Evolutionary conservation across 2,888 invertebrate genomes (phyloP), one percentile per base, ranked within the genome.

Genomic region (Agriopis marginaria): DNA sequence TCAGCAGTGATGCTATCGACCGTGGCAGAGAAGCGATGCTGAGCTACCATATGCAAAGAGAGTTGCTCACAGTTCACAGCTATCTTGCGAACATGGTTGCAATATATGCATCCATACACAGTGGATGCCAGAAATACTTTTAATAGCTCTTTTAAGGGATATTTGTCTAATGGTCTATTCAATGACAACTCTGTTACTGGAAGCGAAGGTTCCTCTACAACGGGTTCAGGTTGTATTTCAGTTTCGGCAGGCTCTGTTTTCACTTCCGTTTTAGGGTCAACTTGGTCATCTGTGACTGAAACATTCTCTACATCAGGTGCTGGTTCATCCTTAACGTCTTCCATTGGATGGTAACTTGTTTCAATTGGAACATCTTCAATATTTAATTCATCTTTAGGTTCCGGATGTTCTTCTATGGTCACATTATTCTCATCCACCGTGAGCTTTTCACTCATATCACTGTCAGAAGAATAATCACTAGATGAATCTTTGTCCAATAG

Each of bases 61-160:
- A 98, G 91, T 81, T 97, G 97, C 85, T 96, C 96, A 62, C 97
- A 97, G 87, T 98, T 97, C 0, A 98, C 97, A 11, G 97, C 97
- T 77, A 98, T 97, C 79, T 97, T 97, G 23, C 97, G 95, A 0
- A 97, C 97, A 91, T 98, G 97, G 84, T 98, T 97, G 83, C 98
- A 98, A 86, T 97, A 98, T 66, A 97, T 95, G 86, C 98, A 98
- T 71, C 94, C 94, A 8, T 95, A 92, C 81, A 96, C 95, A 0
- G 97, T 97, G 12, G 96, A 95, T 74, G 95, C 93, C 62, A 98
- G 90, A 87, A 97, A 97, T 74, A 96, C 96, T 83, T 97, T 97
- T 45, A 98, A 84, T 71, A 98, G 93, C 71, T 96, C 95, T 79
- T 96, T 95, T 54, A 97, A 93, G 69, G 96, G 95, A 86, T 97